Conservation (phyloP, 1,140 invertebrate species). For the Sarcophaga peregrina region DNA sequence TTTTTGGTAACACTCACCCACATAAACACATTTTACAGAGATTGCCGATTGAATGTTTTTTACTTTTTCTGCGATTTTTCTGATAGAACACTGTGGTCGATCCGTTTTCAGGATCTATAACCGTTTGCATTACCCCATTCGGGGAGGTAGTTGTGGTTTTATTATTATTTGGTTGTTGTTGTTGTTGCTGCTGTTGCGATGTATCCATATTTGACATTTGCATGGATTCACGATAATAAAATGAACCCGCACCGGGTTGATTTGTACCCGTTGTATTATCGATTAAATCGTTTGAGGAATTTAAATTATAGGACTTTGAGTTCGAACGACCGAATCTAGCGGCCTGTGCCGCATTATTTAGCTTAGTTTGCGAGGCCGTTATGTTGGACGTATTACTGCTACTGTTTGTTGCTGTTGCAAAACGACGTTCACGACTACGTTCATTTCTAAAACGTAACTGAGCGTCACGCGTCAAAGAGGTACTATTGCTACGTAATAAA, state of each 20-base stretch:
- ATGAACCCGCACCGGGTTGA: slow-evolving; percentile 4
- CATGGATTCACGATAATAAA: slow-evolving; percentile 5
- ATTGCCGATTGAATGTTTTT: slow-evolving; percentile 59
- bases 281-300: background rate
- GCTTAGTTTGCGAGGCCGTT: slow-evolving; percentile 26
- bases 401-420: slow-evolving; percentile 54
- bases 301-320: slow-evolving; percentile 30
- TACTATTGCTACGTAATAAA: slow-evolving; percentile 1
- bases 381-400: slow-evolving; percentile 46
- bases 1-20: slow-evolving; percentile 54
- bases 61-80: slow-evolving; percentile 61
- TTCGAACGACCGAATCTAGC: slow-evolving; percentile 27
- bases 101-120: slow-evolving; percentile 60
- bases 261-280: background rate
- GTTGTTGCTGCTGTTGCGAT: background rate
- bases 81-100: slow-evolving; percentile 63
- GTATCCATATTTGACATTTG: slow-evolving; percentile 33
- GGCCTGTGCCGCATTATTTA: slow-evolving; percentile 42
- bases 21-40: slow-evolving; percentile 62
- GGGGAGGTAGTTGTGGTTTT: slow-evolving; percentile 25
- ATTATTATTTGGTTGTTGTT: slow-evolving; percentile 18
- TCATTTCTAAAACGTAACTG: slow-evolving; percentile 66
- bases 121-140: slow-evolving; percentile 47
- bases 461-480: slow-evolving; percentile 50
- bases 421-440: slow-evolving; percentile 60